phyloP scores from a whole-genome alignment of 2,797 vertebrate genomes.

The Leptoclinus maculatus region DNA sequence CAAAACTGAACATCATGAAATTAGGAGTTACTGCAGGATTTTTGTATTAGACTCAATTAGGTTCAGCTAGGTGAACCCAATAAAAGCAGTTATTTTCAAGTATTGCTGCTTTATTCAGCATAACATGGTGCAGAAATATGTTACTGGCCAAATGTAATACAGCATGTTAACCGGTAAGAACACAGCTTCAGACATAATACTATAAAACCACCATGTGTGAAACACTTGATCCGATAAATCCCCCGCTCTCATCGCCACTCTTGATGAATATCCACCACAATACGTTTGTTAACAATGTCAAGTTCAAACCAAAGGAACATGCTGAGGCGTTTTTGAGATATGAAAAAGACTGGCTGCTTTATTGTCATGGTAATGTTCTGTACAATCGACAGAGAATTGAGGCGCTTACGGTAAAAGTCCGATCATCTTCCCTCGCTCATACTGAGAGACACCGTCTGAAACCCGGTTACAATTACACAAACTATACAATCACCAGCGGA shows the following conservation, averaged over 20 bases:
- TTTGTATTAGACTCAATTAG: not conserved
- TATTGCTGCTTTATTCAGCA: not conserved
- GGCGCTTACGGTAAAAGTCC: constrained; percentile 74
- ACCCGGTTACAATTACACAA: constrained; percentile 24
- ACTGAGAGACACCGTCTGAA: constrained; percentile 73
- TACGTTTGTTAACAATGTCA: not conserved
- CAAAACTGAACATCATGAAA: not conserved
- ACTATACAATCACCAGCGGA: constrained; percentile 49
- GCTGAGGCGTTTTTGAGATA: constrained; percentile 26
- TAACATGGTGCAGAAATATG: not conserved
- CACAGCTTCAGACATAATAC: not conserved
- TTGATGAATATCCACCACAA: not conserved
- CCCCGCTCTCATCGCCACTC: not conserved
- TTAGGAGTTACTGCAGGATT: not conserved
- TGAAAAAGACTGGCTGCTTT: constrained; percentile 77
- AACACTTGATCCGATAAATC: not conserved
- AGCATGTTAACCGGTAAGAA: not conserved
- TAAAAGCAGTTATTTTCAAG: not conserved
- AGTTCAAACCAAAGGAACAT: not conserved
- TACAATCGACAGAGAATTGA: constrained; percentile 77
- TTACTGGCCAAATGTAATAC: not conserved
- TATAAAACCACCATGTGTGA: not conserved
- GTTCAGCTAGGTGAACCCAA: not conserved
- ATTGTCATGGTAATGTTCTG: constrained; percentile 75
- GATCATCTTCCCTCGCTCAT: constrained; percentile 30